Evolutionary conservation across 2,113 vertebrate genomes (phyloP).

Genomic region (Ptyas mucosa): DNA sequence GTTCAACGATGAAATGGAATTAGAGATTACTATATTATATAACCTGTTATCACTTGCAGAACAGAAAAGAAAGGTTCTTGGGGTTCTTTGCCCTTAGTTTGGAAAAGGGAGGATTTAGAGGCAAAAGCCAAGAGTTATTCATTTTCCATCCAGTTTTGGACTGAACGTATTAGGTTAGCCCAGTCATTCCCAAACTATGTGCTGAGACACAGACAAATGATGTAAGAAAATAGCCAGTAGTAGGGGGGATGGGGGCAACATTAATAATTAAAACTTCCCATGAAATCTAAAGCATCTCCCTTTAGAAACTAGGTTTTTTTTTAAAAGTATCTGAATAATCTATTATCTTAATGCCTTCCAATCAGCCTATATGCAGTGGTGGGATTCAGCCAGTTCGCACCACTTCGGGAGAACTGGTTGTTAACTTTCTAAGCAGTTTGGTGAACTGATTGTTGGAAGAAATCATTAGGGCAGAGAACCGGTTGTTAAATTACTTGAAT

Average conservation of each 20-base stretch:
- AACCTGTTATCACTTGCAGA: background rate
- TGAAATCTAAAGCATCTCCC: background rate
- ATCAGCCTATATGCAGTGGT: too few relatives aligned
- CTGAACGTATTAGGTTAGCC: background rate
- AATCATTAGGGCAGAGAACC: too few relatives aligned
- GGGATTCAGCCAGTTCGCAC: too few relatives aligned
- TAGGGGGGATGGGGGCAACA: too few relatives aligned
- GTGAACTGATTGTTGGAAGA: too few relatives aligned
- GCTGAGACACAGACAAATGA: background rate
- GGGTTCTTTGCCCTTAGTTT: background rate
- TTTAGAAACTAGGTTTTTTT: background rate
- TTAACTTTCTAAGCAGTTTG: too few relatives aligned
- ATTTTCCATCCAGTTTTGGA: background rate
- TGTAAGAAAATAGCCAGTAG: background rate
- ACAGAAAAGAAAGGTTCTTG: background rate
- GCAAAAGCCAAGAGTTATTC: background rate
- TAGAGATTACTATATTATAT: background rate
- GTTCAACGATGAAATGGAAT: background rate
- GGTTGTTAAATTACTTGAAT: too few relatives aligned
- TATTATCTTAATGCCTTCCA: background rate
- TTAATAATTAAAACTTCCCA: background rate
- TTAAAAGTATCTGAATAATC: background rate
- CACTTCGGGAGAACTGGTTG: too few relatives aligned
- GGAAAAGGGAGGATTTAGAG: background rate
- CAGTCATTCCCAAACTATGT: background rate